Conservation (phyloP, 2,113 vertebrate species). For the Smithornis capensis region DNA sequence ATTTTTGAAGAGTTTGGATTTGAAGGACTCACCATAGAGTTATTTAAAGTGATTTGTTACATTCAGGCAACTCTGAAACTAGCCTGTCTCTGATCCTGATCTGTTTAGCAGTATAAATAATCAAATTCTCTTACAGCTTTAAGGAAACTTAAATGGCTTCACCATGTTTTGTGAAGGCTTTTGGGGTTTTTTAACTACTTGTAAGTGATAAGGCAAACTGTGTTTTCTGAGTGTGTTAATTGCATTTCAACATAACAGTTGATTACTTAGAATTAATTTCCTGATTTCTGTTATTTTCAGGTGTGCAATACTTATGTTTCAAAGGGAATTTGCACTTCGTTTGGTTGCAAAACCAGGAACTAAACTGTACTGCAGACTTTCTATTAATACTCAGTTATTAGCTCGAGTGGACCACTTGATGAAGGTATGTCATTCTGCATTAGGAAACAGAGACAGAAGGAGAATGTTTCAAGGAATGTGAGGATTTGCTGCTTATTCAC, state of each 20-base stretch:
- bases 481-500: slow-evolving; percentile 18
- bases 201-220: not conserved
- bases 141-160: not conserved
- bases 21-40: not conserved
- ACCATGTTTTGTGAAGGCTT: not conserved
- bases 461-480: not conserved
- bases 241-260: not conserved
- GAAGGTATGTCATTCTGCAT: slow-evolving; percentile 79
- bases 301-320: slow-evolving; percentile 98
- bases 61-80: not conserved
- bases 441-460: not conserved
- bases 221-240: not conserved
- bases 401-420: slow-evolving; percentile 96
- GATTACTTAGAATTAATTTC: not conserved
- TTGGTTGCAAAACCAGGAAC: slow-evolving; percentile 93
- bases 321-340: slow-evolving; percentile 95
- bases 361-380: slow-evolving; percentile 93
- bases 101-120: not conserved
- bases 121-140: not conserved
- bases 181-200: not conserved
- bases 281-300: slow-evolving; percentile 65
- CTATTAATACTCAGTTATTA: slow-evolving; percentile 94
- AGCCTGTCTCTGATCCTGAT: not conserved
- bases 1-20: not conserved
- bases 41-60: not conserved